Conservation (phyloP, 64 coral and sea anemone genomes). For the Montipora sp. region DNA sequence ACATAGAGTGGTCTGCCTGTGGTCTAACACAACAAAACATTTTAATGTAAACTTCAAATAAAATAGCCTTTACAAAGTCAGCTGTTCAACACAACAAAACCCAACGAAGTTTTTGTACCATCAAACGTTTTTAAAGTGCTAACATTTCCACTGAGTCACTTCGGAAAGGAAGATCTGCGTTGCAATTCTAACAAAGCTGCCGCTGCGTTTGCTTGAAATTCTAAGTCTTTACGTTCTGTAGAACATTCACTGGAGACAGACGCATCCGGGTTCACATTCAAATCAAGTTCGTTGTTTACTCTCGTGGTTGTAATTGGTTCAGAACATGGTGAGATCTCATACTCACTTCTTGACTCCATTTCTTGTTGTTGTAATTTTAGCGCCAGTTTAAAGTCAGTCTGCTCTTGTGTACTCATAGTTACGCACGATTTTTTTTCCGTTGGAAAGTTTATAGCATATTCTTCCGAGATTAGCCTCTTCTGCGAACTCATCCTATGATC, state of each 20-base stretch:
- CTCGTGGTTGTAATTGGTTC: neutral
- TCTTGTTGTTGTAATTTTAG: conserved; percentile 64
- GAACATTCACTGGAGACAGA: neutral
- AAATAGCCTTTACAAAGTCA: too few species aligned
- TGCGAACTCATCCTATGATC: conserved; percentile 41
- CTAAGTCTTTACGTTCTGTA: neutral
- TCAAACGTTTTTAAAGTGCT: too few species aligned
- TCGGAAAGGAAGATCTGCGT: too few species aligned
- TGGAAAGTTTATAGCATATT: conserved; percentile 54
- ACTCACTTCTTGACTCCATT: conserved; percentile 28
- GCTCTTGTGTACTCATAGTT: conserved; percentile 5
- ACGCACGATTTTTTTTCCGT: conserved; percentile 1
- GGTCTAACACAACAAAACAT: too few species aligned
- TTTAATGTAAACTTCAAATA: too few species aligned
- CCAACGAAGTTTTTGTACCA: too few species aligned
- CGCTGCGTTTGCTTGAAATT: too few species aligned
- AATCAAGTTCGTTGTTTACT: neutral
- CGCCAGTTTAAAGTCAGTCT: conserved; percentile 35
- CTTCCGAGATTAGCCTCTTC: conserved; percentile 41
- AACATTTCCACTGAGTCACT: too few species aligned
- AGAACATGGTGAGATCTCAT: neutral
- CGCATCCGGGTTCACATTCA: neutral
- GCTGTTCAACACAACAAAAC: too few species aligned
- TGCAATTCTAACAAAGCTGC: too few species aligned
- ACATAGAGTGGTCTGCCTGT: too few species aligned